Conservation (phyloP, 2,797 vertebrate species). For the Pangasius macronema region DNA sequence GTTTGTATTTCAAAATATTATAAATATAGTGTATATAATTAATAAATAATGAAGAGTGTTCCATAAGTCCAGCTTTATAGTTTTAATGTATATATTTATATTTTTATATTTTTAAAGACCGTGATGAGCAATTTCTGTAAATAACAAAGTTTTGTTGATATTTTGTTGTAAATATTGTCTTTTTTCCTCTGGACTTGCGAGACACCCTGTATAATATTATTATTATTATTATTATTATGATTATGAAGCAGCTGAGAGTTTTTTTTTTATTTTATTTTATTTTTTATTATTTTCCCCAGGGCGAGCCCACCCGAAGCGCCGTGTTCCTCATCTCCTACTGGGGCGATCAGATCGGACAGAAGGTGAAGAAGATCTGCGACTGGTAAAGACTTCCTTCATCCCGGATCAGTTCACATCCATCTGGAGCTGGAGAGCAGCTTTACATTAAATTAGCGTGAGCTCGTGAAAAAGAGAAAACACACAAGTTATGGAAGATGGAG, state of each 20-base stretch:
- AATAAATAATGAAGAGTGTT: neutral
- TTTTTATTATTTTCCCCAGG: conserved; percentile 67
- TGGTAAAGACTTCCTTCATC: conserved; percentile 77
- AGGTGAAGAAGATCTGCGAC: conserved; percentile 98
- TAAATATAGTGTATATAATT: too few relatives aligned
- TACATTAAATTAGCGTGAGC: neutral
- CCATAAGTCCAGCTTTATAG: neutral
- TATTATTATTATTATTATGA: too few relatives aligned
- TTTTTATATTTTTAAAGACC: neutral
- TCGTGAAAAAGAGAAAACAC: neutral
- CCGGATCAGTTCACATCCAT: neutral
- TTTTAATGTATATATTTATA: neutral
- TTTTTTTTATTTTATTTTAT: too few relatives aligned
- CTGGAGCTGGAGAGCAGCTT: too few relatives aligned
- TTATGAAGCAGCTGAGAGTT: neutral
- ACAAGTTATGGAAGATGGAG: too few relatives aligned
- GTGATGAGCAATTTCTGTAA: too few relatives aligned
- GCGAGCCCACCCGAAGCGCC: conserved; percentile 85
- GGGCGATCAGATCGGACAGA: conserved; percentile 98
- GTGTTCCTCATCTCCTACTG: conserved; percentile 97
- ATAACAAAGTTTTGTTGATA: too few relatives aligned
- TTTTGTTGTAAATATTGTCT: too few relatives aligned
- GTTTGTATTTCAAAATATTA: too few relatives aligned
- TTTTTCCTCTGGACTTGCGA: too few relatives aligned
- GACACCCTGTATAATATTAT: too few relatives aligned